These are phyloP conservation scores for Creontiades dilutus DNA, from an alignment of 2,888 invertebrate genomes.

Conservation along the genomic window DNA sequence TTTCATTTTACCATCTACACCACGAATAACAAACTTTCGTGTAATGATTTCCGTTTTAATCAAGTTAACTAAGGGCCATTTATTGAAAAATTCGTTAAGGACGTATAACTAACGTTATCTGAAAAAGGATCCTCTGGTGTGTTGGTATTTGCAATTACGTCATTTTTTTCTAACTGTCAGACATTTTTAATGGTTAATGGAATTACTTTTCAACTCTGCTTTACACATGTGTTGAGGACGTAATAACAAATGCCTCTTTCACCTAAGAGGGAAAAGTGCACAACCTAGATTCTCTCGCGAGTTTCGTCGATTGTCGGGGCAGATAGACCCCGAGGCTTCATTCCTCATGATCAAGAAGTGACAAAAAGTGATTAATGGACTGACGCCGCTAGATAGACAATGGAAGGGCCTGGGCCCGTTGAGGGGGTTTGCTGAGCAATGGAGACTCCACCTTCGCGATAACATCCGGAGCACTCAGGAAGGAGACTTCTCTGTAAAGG, in stretches of 20 bases:
- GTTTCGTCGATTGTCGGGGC: constrained; percentile 28
- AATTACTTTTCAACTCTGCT: too few relatives aligned
- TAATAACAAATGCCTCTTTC: neutral
- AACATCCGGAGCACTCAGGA: neutral
- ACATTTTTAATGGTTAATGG: too few relatives aligned
- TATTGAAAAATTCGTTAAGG: too few relatives aligned
- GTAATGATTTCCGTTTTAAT: too few relatives aligned
- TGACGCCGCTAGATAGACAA: constrained; percentile 30
- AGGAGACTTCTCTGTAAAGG: neutral
- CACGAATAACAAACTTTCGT: too few relatives aligned
- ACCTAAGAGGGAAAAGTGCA: constrained; percentile 1
- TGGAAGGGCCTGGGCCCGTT: constrained; percentile 17
- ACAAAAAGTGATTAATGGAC: constrained; percentile 59
- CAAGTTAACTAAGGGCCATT: too few relatives aligned
- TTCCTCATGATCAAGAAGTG: constrained; percentile 46
- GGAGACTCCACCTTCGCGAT: neutral
- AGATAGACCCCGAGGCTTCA: constrained; percentile 37
- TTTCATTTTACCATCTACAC: too few relatives aligned
- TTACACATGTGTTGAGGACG: neutral
- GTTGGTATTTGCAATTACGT: too few relatives aligned
- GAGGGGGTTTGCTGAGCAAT: neutral
- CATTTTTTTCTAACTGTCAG: too few relatives aligned
- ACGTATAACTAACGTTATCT: too few relatives aligned
- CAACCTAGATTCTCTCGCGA: constrained; percentile 14
- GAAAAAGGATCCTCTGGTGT: too few relatives aligned